Base-by-base conservation (phyloP, 2,113 vertebrate species). In the Dasyprocta punctata region DNA sequence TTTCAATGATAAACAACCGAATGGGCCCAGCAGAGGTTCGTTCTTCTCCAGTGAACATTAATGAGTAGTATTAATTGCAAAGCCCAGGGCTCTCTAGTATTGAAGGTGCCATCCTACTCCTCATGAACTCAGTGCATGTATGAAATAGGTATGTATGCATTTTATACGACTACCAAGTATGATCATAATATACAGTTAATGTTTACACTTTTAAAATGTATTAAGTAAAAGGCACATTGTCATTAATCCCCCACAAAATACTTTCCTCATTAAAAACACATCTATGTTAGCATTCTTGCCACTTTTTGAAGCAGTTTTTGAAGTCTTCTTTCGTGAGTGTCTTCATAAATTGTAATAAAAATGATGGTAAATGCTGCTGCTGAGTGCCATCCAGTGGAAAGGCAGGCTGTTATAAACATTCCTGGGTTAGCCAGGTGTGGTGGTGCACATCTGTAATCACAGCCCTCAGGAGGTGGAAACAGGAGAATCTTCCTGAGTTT, bases 1-100 rank as follows among this genome's bases (percentile, higher is more conserved):
- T 98, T 96, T 98, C 98, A 98, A 89, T 1, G 87, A 98, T 98
- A 97, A 98, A 98, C 77, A 94, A 58, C 28, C 85, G 80, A 81
- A 77, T 56, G 67, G 86, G 88, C 58, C 49, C 26, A 73, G 92
- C 33, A 56, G 83, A 47, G 30, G 84, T 94, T 90, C 93, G 77
- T 44, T 82, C 6, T 16, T 81, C 85, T 71, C 92, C 90, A 90
- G 90, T 92, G 97, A 97, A 97, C 22, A 89, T 30, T 44, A 12
- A 14, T 54, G 33, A n/a, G 2, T 44, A 24, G 58, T 84, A 17
- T 47, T 33, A 36, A 61, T 33, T 20, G 28, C 83, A 93, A 83
- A 94, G 52, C 91, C 54, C 28, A 13, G 14, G 7, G n/a, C 30
- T 10, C 60, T 54, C 19, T 3, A 36, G 41, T 22, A 49, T 87